Evolutionary conservation across 2,797 vertebrate species (phyloP).

Genomic region (Thripadectes ignobilis): DNA sequence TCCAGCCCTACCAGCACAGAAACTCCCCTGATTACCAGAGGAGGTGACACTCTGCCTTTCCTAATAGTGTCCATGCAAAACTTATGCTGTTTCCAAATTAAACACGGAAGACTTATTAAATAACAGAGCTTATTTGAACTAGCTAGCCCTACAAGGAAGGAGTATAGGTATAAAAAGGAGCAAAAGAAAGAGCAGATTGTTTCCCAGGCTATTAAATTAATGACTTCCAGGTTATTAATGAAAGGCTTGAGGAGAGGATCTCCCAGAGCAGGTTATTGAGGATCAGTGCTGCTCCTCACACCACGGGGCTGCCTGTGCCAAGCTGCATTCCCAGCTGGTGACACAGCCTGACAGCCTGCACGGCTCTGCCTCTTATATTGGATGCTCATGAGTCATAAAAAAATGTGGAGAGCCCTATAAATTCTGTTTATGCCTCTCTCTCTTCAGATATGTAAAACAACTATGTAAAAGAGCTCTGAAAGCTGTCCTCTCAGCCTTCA

Average conservation of each 20-base stretch:
- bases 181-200: constrained; percentile 12
- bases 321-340: constrained; percentile 61
- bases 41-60: neutral
- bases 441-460: constrained; percentile 46
- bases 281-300: constrained; percentile 17
- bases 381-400: constrained; percentile 54
- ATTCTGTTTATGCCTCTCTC: constrained; percentile 51
- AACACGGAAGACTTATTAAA: neutral
- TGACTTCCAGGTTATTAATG: constrained; percentile 31
- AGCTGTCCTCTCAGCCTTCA: constrained; percentile 60
- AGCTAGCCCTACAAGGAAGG: neutral
- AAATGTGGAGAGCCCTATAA: constrained; percentile 55
- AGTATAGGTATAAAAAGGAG: neutral
- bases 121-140: neutral
- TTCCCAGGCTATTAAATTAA: constrained; percentile 44
- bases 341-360: neutral
- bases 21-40: neutral
- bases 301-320: constrained; percentile 7
- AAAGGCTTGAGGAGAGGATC: constrained; percentile 24
- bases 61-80: neutral
- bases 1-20: neutral
- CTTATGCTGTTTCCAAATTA: neutral
- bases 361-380: constrained; percentile 21
- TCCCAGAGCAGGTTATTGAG: neutral
- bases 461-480: constrained; percentile 33